Percentiles rank a stretch among this genome's conserved stretches.
Evolutionary conservation across 1,140 invertebrate genomes (phyloP).

Genomic region (Notospermus geniculatus): DNA sequence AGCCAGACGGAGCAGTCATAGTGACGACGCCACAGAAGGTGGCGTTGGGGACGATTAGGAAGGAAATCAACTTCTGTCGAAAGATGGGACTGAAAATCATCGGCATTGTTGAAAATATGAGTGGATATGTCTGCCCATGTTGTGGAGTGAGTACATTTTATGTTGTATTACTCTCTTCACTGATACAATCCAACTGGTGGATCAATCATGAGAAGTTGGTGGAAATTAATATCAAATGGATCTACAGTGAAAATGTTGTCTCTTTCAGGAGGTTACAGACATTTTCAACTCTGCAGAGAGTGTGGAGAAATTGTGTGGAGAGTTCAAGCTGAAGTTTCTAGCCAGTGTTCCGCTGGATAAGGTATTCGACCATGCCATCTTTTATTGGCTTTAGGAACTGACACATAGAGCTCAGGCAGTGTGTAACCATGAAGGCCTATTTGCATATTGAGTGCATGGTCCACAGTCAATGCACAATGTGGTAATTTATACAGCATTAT

Average conservation of each 20-base stretch:
- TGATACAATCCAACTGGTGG: too few relatives aligned
- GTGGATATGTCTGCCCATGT: slow-evolving; percentile 80
- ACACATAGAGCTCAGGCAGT: too few relatives aligned
- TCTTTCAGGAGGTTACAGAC: neutral
- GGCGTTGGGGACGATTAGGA: slow-evolving; percentile 80
- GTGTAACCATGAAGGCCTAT: too few relatives aligned
- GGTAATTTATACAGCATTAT: too few relatives aligned
- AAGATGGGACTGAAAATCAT: slow-evolving; percentile 82
- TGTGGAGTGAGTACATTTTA: slow-evolving; percentile 60
- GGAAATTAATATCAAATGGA: too few relatives aligned
- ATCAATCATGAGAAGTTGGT: too few relatives aligned
- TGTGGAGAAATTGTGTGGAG: slow-evolving; percentile 1
- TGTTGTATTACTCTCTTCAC: too few relatives aligned
- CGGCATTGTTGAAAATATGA: slow-evolving; percentile 92
- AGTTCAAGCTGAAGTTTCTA: neutral
- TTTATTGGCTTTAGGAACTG: too few relatives aligned
- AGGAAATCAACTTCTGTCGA: slow-evolving; percentile 88
- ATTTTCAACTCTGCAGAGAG: slow-evolving; percentile 4
- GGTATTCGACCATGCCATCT: neutral
- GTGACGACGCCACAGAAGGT: slow-evolving; percentile 80
- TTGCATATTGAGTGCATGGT: too few relatives aligned
- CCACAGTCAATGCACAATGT: too few relatives aligned
- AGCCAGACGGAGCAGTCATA: slow-evolving; percentile 65
- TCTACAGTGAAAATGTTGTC: too few relatives aligned
- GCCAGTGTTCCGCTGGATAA: neutral